Percentiles rank a stretch among this genome's conserved stretches.
Conservation (phyloP, 2,888 invertebrate genomes). For the Amorpha juglandis region DNA sequence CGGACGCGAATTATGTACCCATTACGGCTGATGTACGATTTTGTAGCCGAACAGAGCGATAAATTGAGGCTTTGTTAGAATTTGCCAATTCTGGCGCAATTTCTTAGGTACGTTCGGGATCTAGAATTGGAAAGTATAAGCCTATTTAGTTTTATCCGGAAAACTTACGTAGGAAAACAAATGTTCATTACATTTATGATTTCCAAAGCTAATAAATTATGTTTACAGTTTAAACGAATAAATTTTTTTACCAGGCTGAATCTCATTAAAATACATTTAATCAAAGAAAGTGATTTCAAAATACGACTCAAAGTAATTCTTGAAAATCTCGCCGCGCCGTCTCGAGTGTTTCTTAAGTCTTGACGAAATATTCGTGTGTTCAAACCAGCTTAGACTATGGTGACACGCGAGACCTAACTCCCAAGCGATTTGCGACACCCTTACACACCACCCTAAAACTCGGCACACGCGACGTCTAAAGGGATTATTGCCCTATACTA, state of each 20-base stretch:
- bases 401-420: conserved; percentile 53
- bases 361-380: conserved; percentile 38
- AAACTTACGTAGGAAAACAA: too few species aligned
- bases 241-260: not conserved
- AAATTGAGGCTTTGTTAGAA: conserved; percentile 52
- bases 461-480: conserved; percentile 66
- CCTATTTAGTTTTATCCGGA: too few species aligned
- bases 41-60: conserved; percentile 55
- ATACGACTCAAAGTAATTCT: not conserved
- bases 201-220: too few species aligned
- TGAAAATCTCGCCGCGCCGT: not conserved
- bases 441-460: conserved; percentile 51
- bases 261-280: not conserved
- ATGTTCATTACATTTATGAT: too few species aligned
- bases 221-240: too few species aligned
- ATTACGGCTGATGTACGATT: conserved; percentile 66
- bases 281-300: conserved; percentile 1
- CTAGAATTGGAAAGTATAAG: not conserved
- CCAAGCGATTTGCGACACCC: conserved; percentile 49
- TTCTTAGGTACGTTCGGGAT: not conserved
- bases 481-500: conserved; percentile 77
- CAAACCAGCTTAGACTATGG: conserved; percentile 53
- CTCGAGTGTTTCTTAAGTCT: not conserved
- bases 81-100: conserved; percentile 35
- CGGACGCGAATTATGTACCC: conserved; percentile 69